These are phyloP conservation scores for Eulithis prunata DNA, from an alignment of 2,888 invertebrate genomes.

Conservation along the genomic window DNA sequence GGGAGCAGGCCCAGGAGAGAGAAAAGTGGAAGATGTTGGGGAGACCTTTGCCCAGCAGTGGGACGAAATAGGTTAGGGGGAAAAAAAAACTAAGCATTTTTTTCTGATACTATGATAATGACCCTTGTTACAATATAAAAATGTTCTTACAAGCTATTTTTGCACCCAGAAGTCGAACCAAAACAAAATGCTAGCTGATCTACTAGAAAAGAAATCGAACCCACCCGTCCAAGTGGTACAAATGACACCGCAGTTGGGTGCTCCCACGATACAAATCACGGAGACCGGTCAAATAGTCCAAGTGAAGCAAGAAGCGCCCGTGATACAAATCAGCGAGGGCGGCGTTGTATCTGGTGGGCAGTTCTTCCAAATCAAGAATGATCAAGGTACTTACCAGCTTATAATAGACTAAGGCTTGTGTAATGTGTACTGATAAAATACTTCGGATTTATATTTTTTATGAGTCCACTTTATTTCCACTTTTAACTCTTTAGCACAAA, in stretches of 20 bases:
- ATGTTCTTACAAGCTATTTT: slow-evolving; percentile 12
- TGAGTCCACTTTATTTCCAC: too few species aligned
- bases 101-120: too few species aligned
- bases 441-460: too few species aligned
- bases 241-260: slow-evolving; percentile 73
- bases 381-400: slow-evolving; percentile 54
- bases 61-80: too few species aligned
- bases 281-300: slow-evolving; percentile 80
- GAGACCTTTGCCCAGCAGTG: too few species aligned
- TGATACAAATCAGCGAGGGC: slow-evolving; percentile 69
- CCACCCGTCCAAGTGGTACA: slow-evolving; percentile 81
- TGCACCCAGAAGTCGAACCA: slow-evolving; percentile 70
- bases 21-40: too few species aligned
- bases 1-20: too few species aligned
- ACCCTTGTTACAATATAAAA: background rate
- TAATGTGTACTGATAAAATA: too few species aligned
- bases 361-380: slow-evolving; percentile 76
- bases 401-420: too few species aligned
- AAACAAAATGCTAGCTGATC: slow-evolving; percentile 92
- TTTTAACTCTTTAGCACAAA: too few species aligned
- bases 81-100: too few species aligned
- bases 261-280: slow-evolving; percentile 78
- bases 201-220: slow-evolving; percentile 90
- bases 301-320: slow-evolving; percentile 67
- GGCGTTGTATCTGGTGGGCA: slow-evolving; percentile 59